Conservation (phyloP, 2,113 vertebrate species). For the Engraulis encrasicolus region DNA sequence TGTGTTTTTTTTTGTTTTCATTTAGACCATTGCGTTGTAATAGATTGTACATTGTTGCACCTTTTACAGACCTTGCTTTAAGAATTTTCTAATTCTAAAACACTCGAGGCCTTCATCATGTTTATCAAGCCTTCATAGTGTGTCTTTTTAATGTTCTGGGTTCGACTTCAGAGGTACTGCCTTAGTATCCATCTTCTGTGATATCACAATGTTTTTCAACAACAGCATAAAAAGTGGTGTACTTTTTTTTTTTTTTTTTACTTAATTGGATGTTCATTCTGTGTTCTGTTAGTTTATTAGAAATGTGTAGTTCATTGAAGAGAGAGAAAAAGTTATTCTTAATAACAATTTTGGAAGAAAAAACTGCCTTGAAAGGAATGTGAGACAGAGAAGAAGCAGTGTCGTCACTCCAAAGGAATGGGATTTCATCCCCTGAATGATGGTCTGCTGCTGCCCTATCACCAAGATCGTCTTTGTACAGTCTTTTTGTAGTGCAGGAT, state of each 20-base stretch:
- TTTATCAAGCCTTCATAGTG: neutral
- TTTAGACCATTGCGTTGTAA: neutral
- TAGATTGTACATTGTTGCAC: neutral
- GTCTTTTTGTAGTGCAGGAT: slow-evolving; percentile 3
- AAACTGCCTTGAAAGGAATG: neutral
- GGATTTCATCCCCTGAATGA: neutral
- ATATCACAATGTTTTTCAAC: neutral
- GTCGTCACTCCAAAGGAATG: neutral
- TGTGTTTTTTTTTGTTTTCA: neutral
- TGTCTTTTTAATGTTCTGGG: neutral
- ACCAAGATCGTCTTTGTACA: neutral
- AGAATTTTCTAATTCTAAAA: neutral
- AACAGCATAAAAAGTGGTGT: neutral
- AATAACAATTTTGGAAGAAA: neutral
- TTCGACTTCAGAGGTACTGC: neutral
- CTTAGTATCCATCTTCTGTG: neutral
- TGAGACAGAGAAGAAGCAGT: neutral
- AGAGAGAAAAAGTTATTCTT: neutral
- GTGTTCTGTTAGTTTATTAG: slow-evolving; percentile 3
- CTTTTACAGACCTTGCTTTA: neutral
- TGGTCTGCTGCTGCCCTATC: slow-evolving; percentile 1
- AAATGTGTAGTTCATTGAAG: neutral
- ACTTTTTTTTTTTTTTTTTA: neutral
- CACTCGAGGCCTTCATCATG: neutral
- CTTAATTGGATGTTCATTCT: neutral